Base-by-base conservation (phyloP, 1,140 invertebrate species). In the Coelopa frigida region DNA sequence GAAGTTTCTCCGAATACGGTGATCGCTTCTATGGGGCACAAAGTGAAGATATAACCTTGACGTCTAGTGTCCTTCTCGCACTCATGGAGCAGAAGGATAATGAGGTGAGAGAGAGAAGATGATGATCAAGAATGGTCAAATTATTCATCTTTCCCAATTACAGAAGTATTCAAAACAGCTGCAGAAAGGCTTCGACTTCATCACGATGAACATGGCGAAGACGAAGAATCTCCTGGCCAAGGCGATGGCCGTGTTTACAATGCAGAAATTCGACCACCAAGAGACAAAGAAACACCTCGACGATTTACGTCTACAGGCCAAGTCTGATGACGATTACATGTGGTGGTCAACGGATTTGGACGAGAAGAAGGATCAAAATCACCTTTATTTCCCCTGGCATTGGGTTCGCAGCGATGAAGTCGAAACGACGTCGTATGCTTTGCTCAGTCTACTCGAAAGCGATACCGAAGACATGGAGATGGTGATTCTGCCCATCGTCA, bases 1-100 rank as follows among this genome's bases (percentile, higher is more conserved):
- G 95, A 32, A 86, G 85, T 56, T 96, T 94, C 61, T 78, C 79
- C 0, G 84, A 89, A 71, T 68, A 65, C 15, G 88, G 87, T 32
- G 79, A 79, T 87, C 35, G 80, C 78, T 68, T 82, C 89, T 70
- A 68, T 29, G 45, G 84, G 80, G 49, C 83, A 76, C 43, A 76
- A 80, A 45, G 76, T 24, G 51, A 51, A 1, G 11, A 1, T 5
- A 21, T 66, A 7, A 78, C 84, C 10, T 64, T 93, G 0, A 90
- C 89, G 1, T 87, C 89, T n/a, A 91, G 82, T 53, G 81, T 83
- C 2, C 57, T 87, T 1, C 73, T 89, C 12, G 81, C 90, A 1
- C 82, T 97, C 39, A 70, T 92, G 2, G 85, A 93, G 66, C 77
- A 79, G 52, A 73, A 76, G 61, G 43, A 2, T 38, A 32, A 48